Conservation (phyloP, 2,113 vertebrate species). For the Charadrius vociferus region DNA sequence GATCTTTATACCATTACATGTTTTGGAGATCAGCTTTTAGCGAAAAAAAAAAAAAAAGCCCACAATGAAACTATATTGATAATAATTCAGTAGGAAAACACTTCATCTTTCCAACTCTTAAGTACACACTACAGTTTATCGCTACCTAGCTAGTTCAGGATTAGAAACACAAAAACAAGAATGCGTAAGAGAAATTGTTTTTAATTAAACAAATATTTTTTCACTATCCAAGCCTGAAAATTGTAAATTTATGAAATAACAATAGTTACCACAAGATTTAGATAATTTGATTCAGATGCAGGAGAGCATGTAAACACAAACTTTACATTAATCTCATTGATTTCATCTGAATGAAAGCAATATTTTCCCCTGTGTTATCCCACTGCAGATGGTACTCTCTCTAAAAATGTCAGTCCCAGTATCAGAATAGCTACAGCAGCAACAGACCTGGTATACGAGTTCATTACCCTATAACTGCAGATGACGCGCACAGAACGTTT, state of each 20-base stretch:
- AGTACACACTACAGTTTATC: neutral
- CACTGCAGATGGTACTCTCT: neutral
- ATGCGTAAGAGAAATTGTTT: rapidly evolving
- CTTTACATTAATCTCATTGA: neutral
- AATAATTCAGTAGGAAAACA: neutral
- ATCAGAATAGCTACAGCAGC: neutral
- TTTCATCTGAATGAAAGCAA: neutral
- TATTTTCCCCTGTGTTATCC: neutral
- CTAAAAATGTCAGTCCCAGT: neutral
- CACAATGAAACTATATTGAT: neutral
- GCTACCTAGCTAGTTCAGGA: neutral
- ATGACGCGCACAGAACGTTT: neutral
- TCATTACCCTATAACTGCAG: neutral
- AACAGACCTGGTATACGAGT: neutral
- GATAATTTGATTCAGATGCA: neutral
- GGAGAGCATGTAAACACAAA: neutral
- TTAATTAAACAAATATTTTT: neutral
- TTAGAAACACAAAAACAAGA: neutral
- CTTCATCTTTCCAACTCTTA: neutral
- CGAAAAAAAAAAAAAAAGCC: neutral
- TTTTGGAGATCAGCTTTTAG: neutral
- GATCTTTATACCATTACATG: neutral
- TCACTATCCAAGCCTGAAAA: neutral
- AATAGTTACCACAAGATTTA: neutral
- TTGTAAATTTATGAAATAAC: neutral